phyloP scores from a whole-genome alignment of 2,113 vertebrate species.

The Scophthalmus maximus region DNA sequence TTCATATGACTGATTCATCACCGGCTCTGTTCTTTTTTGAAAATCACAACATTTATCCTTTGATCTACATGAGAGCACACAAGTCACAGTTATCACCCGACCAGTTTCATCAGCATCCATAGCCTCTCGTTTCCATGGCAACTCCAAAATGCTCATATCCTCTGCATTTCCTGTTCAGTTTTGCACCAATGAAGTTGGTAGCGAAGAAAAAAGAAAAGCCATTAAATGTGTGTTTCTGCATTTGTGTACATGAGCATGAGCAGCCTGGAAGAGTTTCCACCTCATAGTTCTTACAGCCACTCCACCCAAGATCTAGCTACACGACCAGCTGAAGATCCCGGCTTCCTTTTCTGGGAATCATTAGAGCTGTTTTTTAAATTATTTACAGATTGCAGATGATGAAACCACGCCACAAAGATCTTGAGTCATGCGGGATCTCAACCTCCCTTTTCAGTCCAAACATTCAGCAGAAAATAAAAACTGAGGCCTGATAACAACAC shows the following conservation, averaged over 20 bases:
- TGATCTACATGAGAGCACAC: constrained; percentile 2
- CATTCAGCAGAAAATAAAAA: neutral
- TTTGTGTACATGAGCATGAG: neutral
- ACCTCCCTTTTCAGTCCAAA: neutral
- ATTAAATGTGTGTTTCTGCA: constrained; percentile 8
- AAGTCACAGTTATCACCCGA: constrained; percentile 5
- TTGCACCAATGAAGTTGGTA: constrained; percentile 43
- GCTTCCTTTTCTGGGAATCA: constrained; percentile 1
- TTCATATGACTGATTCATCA: neutral
- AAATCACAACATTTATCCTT: neutral
- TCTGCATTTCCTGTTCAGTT: constrained; percentile 56
- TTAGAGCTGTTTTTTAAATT: neutral
- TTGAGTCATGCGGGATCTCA: neutral
- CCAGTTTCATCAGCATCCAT: constrained; percentile 38
- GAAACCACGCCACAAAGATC: neutral
- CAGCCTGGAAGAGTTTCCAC: constrained; percentile 27
- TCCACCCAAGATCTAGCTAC: neutral
- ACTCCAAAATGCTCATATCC: constrained; percentile 35
- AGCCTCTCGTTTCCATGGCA: constrained; percentile 52
- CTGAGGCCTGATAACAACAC: neutral
- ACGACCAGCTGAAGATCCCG: constrained; percentile 5
- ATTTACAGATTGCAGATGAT: constrained; percentile 8
- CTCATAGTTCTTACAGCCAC: constrained; percentile 9
- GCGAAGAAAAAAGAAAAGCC: neutral
- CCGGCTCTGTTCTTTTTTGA: neutral